Conservation (phyloP, 2,888 invertebrate species). For the Tipula helvola region DNA sequence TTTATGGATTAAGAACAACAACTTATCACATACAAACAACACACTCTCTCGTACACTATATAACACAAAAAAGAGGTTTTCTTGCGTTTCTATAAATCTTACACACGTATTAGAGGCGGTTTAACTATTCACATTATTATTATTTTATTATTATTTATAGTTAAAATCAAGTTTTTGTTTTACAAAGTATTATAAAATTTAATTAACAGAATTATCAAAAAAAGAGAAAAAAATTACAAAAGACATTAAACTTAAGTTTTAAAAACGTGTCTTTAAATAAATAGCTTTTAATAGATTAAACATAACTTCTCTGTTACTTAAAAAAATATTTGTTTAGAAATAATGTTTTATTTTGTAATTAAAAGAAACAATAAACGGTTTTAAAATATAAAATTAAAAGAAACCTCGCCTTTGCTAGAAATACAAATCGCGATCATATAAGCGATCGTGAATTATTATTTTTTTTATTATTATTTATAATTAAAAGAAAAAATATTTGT, state of each 20-base stretch:
- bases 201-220: background rate
- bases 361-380: background rate
- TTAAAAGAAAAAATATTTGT: background rate
- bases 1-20: background rate
- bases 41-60: background rate
- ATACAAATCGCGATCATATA: background rate
- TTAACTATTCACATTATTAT: background rate
- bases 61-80: background rate
- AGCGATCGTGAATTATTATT: background rate
- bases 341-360: background rate
- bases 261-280: background rate
- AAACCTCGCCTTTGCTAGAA: background rate
- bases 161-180: background rate
- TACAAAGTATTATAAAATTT: background rate
- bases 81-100: background rate
- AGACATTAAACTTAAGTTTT: background rate
- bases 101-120: background rate
- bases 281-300: background rate
- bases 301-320: background rate
- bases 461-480: background rate
- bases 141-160: background rate
- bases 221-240: background rate
- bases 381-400: background rate
- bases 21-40: background rate
- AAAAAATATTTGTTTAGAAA: background rate